Conservation (phyloP, 2,888 invertebrate genomes). For the Nomada hirtipes region DNA sequence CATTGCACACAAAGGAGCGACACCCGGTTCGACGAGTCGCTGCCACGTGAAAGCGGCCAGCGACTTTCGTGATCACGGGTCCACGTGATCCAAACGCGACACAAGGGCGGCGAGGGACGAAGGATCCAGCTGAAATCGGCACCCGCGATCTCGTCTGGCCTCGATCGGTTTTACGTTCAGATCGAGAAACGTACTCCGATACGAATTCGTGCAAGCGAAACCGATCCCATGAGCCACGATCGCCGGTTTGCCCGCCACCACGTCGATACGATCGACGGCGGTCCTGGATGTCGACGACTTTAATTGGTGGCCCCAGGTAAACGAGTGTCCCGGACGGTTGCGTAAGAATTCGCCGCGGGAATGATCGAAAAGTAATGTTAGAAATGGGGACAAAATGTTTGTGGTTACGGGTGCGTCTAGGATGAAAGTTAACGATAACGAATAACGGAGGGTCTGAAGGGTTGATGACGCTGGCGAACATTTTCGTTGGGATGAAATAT, state of each 20-base stretch:
- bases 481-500: not conserved
- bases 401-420: no score
- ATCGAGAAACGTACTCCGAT: conserved; percentile 41
- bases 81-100: conserved; percentile 66
- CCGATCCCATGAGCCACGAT: conserved; percentile 27
- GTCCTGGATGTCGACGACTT: conserved; percentile 39
- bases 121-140: conserved; percentile 62
- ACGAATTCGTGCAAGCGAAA: conserved; percentile 48
- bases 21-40: conserved; percentile 72
- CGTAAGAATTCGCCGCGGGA: conserved; percentile 8
- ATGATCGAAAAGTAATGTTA: not conserved
- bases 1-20: conserved; percentile 4
- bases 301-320: conserved; percentile 40
- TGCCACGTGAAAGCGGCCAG: conserved; percentile 75
- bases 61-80: conserved; percentile 70
- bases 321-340: conserved; percentile 12
- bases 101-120: conserved; percentile 66
- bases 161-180: conserved; percentile 64
- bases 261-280: conserved; percentile 38
- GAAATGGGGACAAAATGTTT: not conserved
- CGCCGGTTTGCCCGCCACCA: conserved; percentile 8
- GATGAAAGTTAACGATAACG: no score
- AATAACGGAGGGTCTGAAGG: no score
- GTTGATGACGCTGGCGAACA: no score
- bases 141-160: conserved; percentile 66